Percentiles rank a stretch among this genome's conserved stretches.
Evolutionary conservation across 2,113 vertebrate genomes (phyloP).

Genomic region (Lampris megalopsis): DNA sequence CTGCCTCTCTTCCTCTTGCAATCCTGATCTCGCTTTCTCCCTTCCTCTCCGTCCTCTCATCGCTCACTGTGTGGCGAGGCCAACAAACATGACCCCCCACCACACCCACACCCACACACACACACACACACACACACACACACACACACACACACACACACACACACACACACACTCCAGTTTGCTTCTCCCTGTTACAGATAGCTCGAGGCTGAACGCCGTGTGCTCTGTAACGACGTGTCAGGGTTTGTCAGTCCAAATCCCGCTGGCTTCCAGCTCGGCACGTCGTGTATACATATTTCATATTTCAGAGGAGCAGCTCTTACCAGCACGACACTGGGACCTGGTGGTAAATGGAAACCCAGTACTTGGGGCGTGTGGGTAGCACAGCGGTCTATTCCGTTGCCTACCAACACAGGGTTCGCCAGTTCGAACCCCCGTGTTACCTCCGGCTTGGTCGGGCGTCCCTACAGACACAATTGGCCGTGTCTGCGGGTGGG

Average conservation of each 20-base stretch:
- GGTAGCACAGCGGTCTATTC: no score
- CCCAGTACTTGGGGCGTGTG: no score
- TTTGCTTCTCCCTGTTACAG: conserved; percentile 36
- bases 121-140: no score
- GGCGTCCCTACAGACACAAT: no score
- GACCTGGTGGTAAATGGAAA: conserved; percentile 53
- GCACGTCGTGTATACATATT: conserved; percentile 26
- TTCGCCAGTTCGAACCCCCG: no score
- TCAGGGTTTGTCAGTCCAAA: background rate
- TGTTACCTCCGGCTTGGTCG: no score
- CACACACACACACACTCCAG: conserved; percentile 25
- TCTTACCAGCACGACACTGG: conserved; percentile 15
- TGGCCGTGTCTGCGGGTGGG: no score
- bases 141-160: no score
- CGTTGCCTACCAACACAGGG: no score
- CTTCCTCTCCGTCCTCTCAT: conserved; percentile 21
- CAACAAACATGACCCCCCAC: conserved; percentile 45
- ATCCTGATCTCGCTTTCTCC: background rate
- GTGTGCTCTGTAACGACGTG: conserved; percentile 26
- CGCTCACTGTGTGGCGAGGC: conserved; percentile 16
- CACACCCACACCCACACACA: conserved; percentile 26
- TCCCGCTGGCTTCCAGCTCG: background rate
- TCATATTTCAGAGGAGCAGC: conserved; percentile 47
- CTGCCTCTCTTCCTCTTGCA: background rate
- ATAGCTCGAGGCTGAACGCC: conserved; percentile 45